Conservation (phyloP, 2,888 invertebrate species). For the Megastigmus dorsalis region DNA sequence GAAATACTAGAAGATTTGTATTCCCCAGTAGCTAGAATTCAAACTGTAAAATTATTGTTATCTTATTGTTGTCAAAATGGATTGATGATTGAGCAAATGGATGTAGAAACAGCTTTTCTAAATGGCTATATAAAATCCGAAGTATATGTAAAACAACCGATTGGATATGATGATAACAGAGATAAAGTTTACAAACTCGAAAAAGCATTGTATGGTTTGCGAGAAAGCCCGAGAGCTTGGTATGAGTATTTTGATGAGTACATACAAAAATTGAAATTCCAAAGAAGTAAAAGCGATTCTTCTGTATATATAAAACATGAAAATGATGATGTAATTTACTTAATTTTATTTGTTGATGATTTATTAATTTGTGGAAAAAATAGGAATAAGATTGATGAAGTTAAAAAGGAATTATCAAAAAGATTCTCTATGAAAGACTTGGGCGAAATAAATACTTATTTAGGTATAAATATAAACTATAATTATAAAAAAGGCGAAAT, state of each 20-base stretch:
- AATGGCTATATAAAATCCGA: neutral
- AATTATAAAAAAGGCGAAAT: neutral
- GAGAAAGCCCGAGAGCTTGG: neutral
- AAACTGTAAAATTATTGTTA: constrained; percentile 43
- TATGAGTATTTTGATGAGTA: constrained; percentile 2
- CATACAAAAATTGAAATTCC: neutral
- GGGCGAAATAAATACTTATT: too few species aligned
- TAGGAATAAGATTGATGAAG: neutral
- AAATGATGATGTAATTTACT: neutral
- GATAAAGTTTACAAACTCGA: too few species aligned
- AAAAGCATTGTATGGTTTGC: too few species aligned
- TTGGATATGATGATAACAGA: too few species aligned
- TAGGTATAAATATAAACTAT: neutral
- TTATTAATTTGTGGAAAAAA: neutral
- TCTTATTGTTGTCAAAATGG: constrained; percentile 34
- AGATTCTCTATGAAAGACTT: too few species aligned
- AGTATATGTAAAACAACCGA: neutral
- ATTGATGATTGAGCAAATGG: constrained; percentile 52
- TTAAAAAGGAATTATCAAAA: too few species aligned
- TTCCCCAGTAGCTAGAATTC: constrained; percentile 41
- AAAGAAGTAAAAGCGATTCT: neutral
- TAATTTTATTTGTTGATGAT: neutral
- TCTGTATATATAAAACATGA: neutral
- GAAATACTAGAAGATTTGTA: constrained; percentile 40
- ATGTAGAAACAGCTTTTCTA: constrained; percentile 18